These are phyloP conservation scores for Dendrolimus pini DNA, from an alignment of 2,888 invertebrate species.

Conservation along the genomic window DNA sequence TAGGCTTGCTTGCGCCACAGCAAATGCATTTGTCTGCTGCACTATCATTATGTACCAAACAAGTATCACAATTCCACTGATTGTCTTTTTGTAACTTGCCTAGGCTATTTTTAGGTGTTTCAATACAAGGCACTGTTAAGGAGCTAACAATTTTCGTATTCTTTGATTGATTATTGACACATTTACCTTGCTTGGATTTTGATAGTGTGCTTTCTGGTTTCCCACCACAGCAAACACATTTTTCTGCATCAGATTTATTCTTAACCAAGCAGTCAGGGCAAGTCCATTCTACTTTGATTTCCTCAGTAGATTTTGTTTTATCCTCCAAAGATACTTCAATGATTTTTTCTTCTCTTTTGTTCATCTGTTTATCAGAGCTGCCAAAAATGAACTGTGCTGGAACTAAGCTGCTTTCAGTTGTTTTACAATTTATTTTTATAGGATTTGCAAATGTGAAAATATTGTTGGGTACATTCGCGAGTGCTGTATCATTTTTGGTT, in stretches of 20 bases:
- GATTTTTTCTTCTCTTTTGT: background rate
- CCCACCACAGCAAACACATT: constrained; percentile 41
- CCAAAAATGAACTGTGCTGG: constrained; percentile 4
- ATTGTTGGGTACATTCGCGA: background rate
- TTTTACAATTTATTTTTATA: constrained; percentile 30
- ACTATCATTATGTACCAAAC: constrained; percentile 38
- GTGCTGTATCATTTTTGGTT: background rate
- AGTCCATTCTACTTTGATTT: constrained; percentile 16
- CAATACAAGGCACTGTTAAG: no score
- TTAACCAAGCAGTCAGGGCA: constrained; percentile 39
- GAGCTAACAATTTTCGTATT: no score
- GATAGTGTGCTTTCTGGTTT: constrained; percentile 10
- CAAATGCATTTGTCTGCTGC: constrained; percentile 33
- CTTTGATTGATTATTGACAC: no score
- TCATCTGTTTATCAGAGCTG: no score
- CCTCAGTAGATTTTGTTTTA: constrained; percentile 3
- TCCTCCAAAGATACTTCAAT: background rate
- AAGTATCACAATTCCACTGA: constrained; percentile 42
- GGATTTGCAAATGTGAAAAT: constrained; percentile 47
- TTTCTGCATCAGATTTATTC: constrained; percentile 35
- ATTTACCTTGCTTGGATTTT: no score
- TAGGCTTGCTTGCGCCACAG: constrained; percentile 32
- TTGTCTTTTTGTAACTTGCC: no score
- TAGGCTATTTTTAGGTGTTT: no score
- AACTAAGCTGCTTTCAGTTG: constrained; percentile 12